These are phyloP conservation scores for Phodopus roborovskii DNA, from an alignment of 2,113 vertebrate genomes.

Conservation along the genomic window DNA sequence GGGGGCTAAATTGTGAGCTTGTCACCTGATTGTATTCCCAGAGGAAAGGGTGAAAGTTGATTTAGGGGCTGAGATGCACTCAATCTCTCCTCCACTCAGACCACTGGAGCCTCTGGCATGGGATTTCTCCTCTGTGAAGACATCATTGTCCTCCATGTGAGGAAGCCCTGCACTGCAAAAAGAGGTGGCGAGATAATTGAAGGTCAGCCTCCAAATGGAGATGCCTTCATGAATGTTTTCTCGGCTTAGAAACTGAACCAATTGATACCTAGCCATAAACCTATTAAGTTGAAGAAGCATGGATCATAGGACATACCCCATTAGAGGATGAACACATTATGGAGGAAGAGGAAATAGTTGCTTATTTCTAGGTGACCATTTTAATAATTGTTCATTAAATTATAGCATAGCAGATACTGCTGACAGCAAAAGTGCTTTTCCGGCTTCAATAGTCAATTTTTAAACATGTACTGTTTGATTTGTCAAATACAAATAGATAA, in stretches of 20 bases:
- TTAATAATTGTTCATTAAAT: conserved; percentile 24
- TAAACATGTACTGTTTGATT: not conserved
- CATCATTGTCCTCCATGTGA: conserved; percentile 79
- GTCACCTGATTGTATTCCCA: conserved; percentile 70
- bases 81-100: conserved; percentile 61
- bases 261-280: conserved; percentile 33
- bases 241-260: conserved; percentile 61
- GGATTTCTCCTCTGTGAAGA: conserved; percentile 66
- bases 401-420: not conserved
- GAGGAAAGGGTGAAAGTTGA: conserved; percentile 46
- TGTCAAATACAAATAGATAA: not conserved
- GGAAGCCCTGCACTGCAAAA: conserved; percentile 68
- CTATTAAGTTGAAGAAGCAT: conserved; percentile 19
- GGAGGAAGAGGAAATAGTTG: not conserved
- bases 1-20: conserved; percentile 50
- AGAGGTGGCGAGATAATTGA: conserved; percentile 65
- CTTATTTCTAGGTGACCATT: not conserved
- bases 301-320: not conserved
- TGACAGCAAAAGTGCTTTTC: not conserved
- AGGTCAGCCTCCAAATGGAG: conserved; percentile 70
- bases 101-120: conserved; percentile 66
- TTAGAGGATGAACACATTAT: not conserved
- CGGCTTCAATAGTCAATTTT: not conserved
- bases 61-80: conserved; percentile 72
- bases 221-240: conserved; percentile 68